These are phyloP conservation scores for Phragmatobia fuliginosa DNA, from an alignment of 2,888 invertebrate species.

Conservation along the genomic window DNA sequence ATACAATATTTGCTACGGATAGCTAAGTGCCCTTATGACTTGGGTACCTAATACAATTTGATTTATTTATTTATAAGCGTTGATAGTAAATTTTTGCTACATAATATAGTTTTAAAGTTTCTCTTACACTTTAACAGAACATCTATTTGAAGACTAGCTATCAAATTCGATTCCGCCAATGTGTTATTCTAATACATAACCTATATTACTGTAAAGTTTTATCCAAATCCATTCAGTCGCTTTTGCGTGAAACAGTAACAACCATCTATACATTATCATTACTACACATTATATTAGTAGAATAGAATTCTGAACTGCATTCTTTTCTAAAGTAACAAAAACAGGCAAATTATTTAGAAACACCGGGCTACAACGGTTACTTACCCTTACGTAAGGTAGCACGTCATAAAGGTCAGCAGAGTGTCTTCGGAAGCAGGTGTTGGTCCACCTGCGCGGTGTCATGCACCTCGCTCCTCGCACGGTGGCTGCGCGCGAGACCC, in stretches of 20 bases:
- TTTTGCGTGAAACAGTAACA: too few species aligned
- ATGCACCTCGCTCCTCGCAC: conserved; percentile 76
- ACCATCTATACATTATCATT: too few species aligned
- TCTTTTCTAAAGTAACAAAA: conserved; percentile 1
- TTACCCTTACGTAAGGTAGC: conserved; percentile 40
- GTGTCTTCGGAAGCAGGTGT: conserved; percentile 58
- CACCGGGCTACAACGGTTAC: conserved; percentile 25
- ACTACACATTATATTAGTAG: too few species aligned
- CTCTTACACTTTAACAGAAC: background rate
- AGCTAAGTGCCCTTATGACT: background rate
- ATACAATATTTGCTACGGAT: background rate
- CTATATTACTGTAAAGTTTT: too few species aligned
- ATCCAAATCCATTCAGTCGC: too few species aligned
- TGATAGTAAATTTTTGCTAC: background rate
- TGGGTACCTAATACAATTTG: background rate
- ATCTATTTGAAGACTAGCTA: background rate
- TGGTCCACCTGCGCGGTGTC: conserved; percentile 59
- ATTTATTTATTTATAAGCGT: background rate
- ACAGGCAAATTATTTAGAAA: background rate
- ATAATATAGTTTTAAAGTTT: background rate
- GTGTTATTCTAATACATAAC: too few species aligned
- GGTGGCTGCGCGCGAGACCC: conserved; percentile 70
- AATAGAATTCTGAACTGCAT: too few species aligned
- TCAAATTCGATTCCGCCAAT: too few species aligned
- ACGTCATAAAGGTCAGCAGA: conserved; percentile 59